phyloP scores from a whole-genome alignment of 2,113 vertebrate genomes.

The Hippolais icterina region DNA sequence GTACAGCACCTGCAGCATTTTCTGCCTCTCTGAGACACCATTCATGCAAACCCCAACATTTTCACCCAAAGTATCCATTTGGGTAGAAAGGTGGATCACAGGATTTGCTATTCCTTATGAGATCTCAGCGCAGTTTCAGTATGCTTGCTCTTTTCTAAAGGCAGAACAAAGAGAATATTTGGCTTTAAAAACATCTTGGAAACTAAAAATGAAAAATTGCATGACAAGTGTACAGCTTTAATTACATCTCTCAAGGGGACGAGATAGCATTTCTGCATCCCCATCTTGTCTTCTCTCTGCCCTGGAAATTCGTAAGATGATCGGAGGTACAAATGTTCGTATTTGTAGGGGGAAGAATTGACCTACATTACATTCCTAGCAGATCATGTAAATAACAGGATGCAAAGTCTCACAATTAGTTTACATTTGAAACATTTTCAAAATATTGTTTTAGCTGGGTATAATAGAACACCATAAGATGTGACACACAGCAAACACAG shows the following conservation, averaged over 20 bases:
- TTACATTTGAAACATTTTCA: constrained; percentile 70
- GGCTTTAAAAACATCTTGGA: not conserved
- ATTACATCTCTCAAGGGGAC: constrained; percentile 5
- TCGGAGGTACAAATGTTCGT: not conserved
- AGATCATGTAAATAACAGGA: constrained; percentile 50
- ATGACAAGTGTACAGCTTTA: constrained; percentile 7
- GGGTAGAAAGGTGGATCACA: not conserved
- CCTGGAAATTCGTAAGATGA: not conserved
- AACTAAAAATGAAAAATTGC: constrained; percentile 33
- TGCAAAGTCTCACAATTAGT: constrained; percentile 44
- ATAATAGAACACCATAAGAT: constrained; percentile 66
- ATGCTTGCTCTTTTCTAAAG: not conserved
- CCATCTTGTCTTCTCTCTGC: not conserved
- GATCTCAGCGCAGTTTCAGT: not conserved
- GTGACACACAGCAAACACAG: constrained; percentile 71
- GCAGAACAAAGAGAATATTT: constrained; percentile 10
- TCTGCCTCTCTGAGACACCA: not conserved
- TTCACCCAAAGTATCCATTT: not conserved
- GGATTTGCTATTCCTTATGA: not conserved
- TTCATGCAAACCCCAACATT: not conserved
- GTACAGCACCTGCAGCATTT: not conserved
- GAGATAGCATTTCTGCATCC: not conserved
- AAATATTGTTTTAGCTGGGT: constrained; percentile 72
- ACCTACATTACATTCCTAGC: constrained; percentile 27
- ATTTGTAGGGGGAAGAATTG: not conserved